Evolutionary conservation across 2,797 vertebrate genomes (phyloP).

Genomic region (Hydrocynus forskahlii): DNA sequence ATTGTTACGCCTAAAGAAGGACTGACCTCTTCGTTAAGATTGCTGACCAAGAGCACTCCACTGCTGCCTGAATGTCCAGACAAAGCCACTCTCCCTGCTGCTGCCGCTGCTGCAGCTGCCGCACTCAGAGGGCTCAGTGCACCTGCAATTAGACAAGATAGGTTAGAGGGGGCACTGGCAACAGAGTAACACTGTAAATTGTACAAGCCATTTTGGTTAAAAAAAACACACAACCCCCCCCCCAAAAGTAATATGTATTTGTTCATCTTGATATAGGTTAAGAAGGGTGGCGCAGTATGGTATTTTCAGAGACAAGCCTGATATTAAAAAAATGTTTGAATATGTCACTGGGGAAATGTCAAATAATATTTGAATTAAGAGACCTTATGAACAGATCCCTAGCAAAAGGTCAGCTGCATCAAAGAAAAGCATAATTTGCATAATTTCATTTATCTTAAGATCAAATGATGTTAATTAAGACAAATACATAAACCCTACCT

Average conservation of each 20-base stretch:
- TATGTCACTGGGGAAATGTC: constrained; percentile 41
- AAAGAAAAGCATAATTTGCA: constrained; percentile 26
- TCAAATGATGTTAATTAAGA: not conserved
- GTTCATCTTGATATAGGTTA: not conserved
- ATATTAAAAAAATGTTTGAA: constrained; percentile 49
- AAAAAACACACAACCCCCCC: too few relatives aligned
- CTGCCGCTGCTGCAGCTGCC: constrained; percentile 91
- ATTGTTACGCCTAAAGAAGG: constrained; percentile 5
- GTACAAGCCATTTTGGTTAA: not conserved
- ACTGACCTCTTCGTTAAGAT: constrained; percentile 98
- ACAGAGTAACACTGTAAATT: not conserved
- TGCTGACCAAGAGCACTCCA: constrained; percentile 96
- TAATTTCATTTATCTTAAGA: constrained; percentile 45
- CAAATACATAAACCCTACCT: too few relatives aligned
- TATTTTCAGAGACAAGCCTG: constrained; percentile 21
- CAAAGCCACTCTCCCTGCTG: constrained; percentile 92
- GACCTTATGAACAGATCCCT: constrained; percentile 42
- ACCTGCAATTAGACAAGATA: constrained; percentile 78
- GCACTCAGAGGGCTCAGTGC: constrained; percentile 94
- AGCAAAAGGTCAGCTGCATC: constrained; percentile 41
- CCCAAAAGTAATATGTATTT: not conserved
- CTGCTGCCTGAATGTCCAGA: constrained; percentile 88
- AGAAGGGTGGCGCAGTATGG: not conserved
- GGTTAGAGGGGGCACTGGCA: not conserved
- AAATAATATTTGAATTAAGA: constrained; percentile 48